Evolutionary conservation across 2,888 invertebrate genomes (phyloP), one percentile per base, ranked within the genome.

Genomic region (Drosophila prolongata): DNA sequence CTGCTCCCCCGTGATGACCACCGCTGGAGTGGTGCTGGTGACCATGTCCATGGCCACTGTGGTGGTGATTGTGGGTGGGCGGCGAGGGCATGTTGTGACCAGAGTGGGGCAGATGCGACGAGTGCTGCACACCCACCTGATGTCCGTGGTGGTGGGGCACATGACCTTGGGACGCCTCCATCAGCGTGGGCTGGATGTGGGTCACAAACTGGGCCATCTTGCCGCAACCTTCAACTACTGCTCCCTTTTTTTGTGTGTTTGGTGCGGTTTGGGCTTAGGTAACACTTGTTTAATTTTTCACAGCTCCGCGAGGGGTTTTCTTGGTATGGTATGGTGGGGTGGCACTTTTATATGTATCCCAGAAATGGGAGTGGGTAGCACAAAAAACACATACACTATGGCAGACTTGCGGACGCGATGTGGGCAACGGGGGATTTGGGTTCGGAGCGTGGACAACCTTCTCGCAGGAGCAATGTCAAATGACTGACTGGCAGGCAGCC

Each of bases 171-270:
- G 94, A 93, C 27, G 94, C 93, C 90, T 94, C 94, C 89, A 94
- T 90, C 90, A 94, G 90, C 30, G 94, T 94, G 40, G 94, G 94
- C 89, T 94, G 94, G 78, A 94, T 94, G 81, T 94, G 94, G 52
- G 94, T 94, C 68, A 94, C 94, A 88, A 94, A 94, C 90, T 94
- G 94, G 77, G 94, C 94, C 94, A 94, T 94, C 68, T 64, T 47
- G 42, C 54, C 37, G 58, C 27, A 46, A 52, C 59, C 59, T 72
- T 65, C 49, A 60, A 54, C 38, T 40, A 55, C 55, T 65, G 56
- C 13, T 62, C 16, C 49, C 49, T 60, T 37, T 14, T 74, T 54
- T 8, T 47, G 30, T 30, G 30, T 30, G 6, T 30, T 70, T 60
- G 2, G 10, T 35, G 9, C 10, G 11, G 14, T 47, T 14, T 49